Evolutionary conservation across 2,888 invertebrate species (phyloP).

Genomic region (Seladonia tumulorum): DNA sequence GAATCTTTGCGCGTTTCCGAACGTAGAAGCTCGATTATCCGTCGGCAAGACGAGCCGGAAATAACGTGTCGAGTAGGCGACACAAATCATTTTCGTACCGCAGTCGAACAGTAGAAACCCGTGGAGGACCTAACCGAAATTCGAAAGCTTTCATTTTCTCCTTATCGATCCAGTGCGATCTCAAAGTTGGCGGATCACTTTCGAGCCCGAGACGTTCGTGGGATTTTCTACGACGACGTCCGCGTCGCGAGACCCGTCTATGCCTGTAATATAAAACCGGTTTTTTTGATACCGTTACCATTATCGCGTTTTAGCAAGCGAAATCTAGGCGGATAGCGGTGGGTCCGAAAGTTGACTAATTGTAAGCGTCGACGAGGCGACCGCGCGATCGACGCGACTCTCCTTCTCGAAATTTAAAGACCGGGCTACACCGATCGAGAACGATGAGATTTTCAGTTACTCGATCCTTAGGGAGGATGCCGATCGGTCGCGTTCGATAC

Average conservation of each 20-base stretch:
- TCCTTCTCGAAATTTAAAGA: neutral
- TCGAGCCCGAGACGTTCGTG: constrained; percentile 25
- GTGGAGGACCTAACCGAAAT: constrained; percentile 5
- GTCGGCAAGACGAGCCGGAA: neutral
- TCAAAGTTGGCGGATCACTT: constrained; percentile 6
- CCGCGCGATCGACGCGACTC: neutral
- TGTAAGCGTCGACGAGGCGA: neutral
- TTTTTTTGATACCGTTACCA: constrained; percentile 70
- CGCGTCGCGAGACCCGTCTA: constrained; percentile 12
- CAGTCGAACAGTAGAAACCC: constrained; percentile 15
- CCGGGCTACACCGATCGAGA: neutral
- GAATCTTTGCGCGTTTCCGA: too few relatives aligned
- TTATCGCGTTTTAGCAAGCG: constrained; percentile 54
- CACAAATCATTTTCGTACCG: neutral
- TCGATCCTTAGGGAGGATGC: neutral
- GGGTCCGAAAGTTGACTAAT: neutral
- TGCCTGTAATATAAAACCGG: constrained; percentile 60
- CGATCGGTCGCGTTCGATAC: neutral
- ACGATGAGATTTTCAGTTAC: neutral
- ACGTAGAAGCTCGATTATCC: neutral
- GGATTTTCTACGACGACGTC: constrained; percentile 51
- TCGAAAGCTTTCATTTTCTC: constrained; percentile 29
- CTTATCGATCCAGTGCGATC: constrained; percentile 41
- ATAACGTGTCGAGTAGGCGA: neutral
- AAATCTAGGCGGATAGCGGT: constrained; percentile 9